Percentiles rank a stretch among this genome's conserved stretches.
Evolutionary conservation across 2,888 invertebrate genomes (phyloP).

Genomic region (Eilema caniola): DNA sequence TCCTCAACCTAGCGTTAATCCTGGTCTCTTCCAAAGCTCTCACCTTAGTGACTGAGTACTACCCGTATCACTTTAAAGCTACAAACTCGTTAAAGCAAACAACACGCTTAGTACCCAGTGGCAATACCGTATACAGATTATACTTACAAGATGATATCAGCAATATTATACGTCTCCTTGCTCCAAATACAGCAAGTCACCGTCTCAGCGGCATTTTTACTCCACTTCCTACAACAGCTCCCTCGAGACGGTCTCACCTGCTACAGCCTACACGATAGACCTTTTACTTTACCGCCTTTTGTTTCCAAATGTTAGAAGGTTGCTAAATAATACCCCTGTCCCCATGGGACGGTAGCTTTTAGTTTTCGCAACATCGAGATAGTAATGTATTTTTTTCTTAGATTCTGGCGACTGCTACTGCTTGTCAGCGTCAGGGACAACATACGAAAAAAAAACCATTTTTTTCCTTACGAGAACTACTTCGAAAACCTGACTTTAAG

Average conservation of each 20-base stretch:
- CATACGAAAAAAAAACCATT: background rate
- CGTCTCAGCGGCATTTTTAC: conserved; percentile 56
- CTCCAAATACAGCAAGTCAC: conserved; percentile 69
- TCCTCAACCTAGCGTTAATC: too few relatives aligned
- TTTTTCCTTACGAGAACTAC: background rate
- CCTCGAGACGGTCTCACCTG: conserved; percentile 74
- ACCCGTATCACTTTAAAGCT: background rate
- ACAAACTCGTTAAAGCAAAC: background rate
- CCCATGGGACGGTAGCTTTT: conserved; percentile 24
- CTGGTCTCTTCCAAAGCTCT: too few relatives aligned
- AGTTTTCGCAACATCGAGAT: conserved; percentile 21
- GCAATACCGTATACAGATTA: background rate
- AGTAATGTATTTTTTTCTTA: background rate
- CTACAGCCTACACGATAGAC: conserved; percentile 63
- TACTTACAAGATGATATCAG: conserved; percentile 17
- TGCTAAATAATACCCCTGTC: conserved; percentile 44
- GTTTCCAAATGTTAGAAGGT: conserved; percentile 56
- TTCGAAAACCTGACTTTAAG: background rate
- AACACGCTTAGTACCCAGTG: background rate
- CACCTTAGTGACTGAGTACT: too few relatives aligned
- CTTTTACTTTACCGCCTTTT: conserved; percentile 78
- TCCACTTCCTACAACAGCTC: conserved; percentile 63
- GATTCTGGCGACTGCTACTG: conserved; percentile 8
- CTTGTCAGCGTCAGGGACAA: background rate
- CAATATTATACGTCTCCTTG: conserved; percentile 11